Base-by-base conservation (phyloP, 2,113 vertebrate species). In the Bubalus kerabau region DNA sequence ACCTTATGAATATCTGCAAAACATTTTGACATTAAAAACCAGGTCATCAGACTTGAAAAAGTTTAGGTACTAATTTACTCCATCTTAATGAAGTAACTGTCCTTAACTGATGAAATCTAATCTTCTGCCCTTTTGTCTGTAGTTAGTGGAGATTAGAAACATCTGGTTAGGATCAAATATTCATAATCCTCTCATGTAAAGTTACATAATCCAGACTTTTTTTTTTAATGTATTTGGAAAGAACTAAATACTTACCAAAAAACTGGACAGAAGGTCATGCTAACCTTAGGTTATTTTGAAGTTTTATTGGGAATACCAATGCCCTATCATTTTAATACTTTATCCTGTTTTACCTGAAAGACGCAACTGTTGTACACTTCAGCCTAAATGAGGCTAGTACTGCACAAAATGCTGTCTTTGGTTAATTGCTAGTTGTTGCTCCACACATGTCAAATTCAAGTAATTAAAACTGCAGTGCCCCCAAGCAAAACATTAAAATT, bases 401-500 rank as follows among this genome's bases (percentile, higher is more conserved):
- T 89, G 56, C 11, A 60, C 60, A 40, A 64, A 94, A 81, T 81
- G 12, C n/a, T 94, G 7, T 16, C 15, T 60, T 85, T 92, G 43
- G 48, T 48, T 81, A 95, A 87, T 95, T 87, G 59, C 32, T 62
- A 90, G 88, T 57, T 95, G 59, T 13, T 88, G 74, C 59, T 92
- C 81, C 92, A 86, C 93, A 97, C 26, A 97, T 62, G 84, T 95
- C 78, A 97, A 95, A 96, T 90, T 87, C 10, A 92, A 97, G n/a
- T 91, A 97, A 97, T 95, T 98, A 97, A 97, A 96, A 91, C 7
- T 93, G 83, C 40, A 93, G 46, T 88, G 46, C 46, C 92, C 87
- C 19, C 52, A 96, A 97, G 96, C 30, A 96, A 97, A 96, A 93
- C 91, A 93, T 95, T 95, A 90, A 95, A 86, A 90, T 57, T 94